Conservation (phyloP, 2,797 vertebrate genomes). For the Lutjanus campechanus region DNA sequence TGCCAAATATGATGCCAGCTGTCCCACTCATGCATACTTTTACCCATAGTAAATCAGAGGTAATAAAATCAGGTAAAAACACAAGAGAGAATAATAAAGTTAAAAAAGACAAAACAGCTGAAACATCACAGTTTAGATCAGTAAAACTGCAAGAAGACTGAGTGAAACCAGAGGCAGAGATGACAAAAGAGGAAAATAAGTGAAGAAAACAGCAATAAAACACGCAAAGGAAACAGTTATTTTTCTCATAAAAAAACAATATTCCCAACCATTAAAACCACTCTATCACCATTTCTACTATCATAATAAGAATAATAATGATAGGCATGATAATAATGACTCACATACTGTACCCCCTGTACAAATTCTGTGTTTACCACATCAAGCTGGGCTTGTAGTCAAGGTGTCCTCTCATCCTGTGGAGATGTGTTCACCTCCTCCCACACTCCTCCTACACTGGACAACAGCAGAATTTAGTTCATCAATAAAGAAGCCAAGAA, state of each 20-base stretch:
- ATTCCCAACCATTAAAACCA: background rate
- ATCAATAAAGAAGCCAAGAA: conserved; percentile 24
- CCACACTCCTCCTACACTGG: conserved; percentile 48
- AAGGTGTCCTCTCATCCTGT: conserved; percentile 43
- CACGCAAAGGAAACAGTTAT: background rate
- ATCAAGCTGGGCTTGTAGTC: conserved; percentile 46
- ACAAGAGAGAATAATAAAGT: background rate
- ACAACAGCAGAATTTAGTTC: conserved; percentile 38
- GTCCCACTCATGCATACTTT: background rate
- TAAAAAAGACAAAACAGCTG: background rate
- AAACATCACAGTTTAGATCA: background rate
- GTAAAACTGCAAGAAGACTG: conserved; percentile 8
- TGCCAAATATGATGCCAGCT: conserved; percentile 6
- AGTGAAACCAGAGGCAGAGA: background rate
- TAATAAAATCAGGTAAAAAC: conserved; percentile 24
- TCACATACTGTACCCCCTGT: background rate
- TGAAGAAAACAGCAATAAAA: background rate
- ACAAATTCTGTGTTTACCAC: conserved; percentile 35
- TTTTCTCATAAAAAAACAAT: background rate
- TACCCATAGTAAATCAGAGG: conserved; percentile 8
- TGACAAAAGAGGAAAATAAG: background rate
- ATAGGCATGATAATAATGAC: conserved; percentile 14
- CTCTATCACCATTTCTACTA: background rate
- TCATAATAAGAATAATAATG: background rate
- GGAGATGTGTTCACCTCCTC: conserved; percentile 57